Percentiles rank a stretch among this genome's conserved stretches.
These are phyloP conservation scores for Nesospiza acunhae DNA, from an alignment of 2,113 vertebrate species.

Conservation along the genomic window DNA sequence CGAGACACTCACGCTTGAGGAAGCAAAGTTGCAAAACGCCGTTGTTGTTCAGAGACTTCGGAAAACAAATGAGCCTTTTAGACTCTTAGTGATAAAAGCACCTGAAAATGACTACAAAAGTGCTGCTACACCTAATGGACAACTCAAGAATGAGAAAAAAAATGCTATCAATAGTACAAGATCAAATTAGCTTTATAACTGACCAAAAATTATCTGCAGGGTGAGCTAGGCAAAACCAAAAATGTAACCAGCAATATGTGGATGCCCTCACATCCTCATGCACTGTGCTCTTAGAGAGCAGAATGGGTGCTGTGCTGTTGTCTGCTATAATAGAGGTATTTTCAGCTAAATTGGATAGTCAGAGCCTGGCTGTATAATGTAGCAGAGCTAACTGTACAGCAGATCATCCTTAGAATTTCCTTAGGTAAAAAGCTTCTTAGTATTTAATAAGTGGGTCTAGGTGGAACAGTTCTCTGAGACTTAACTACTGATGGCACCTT, in stretches of 20 bases:
- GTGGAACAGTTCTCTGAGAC: background rate
- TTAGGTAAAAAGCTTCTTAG: background rate
- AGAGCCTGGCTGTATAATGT: background rate
- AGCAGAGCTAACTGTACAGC: background rate
- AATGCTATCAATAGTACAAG: background rate
- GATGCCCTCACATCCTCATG: background rate
- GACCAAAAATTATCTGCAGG: background rate
- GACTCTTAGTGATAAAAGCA: slow-evolving; percentile 46
- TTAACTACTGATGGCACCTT: slow-evolving; percentile 46
- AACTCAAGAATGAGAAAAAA: background rate
- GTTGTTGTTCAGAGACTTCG: slow-evolving; percentile 89
- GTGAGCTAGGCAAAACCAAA: slow-evolving; percentile 58
- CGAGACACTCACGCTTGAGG: slow-evolving; percentile 81
- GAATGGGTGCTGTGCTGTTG: background rate
- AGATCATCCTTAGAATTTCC: background rate
- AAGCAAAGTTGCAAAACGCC: slow-evolving; percentile 85
- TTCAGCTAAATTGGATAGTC: background rate
- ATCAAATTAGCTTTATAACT: slow-evolving; percentile 16
- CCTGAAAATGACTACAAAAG: slow-evolving; percentile 8
- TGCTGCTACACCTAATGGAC: slow-evolving; percentile 22
- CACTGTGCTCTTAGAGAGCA: background rate
- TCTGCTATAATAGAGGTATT: background rate
- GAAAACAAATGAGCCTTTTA: slow-evolving; percentile 79
- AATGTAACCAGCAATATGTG: slow-evolving; percentile 57
- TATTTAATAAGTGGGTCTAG: background rate